These are phyloP conservation scores for Epsilonema sp. DNA, from an alignment of 2,888 invertebrate genomes.

Conservation along the genomic window DNA sequence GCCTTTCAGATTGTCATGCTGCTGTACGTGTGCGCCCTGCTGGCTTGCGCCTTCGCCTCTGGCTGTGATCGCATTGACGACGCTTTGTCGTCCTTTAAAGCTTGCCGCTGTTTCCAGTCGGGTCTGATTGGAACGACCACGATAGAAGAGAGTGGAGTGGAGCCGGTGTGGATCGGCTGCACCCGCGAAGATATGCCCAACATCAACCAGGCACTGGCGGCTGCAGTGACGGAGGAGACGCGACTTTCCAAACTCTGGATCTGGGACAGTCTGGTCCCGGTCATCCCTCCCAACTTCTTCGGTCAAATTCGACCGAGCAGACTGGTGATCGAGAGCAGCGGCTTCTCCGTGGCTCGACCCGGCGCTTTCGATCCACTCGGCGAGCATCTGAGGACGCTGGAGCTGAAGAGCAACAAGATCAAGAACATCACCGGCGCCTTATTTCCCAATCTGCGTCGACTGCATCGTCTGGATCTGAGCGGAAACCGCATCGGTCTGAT, in stretches of 20 bases:
- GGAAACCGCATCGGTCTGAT: not conserved
- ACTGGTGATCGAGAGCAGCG: constrained; percentile 7
- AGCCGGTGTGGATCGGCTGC: constrained; percentile 11
- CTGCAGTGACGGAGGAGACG: constrained; percentile 4
- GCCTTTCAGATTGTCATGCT: not conserved
- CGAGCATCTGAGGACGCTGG: constrained; percentile 11
- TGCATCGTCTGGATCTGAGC: constrained; percentile 17
- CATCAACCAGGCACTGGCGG: constrained; percentile 3
- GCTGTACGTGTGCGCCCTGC: not conserved
- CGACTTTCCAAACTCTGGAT: constrained; percentile 9
- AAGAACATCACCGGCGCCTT: constrained; percentile 13
- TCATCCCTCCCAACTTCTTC: constrained; percentile 4
- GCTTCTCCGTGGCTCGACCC: constrained; percentile 5
- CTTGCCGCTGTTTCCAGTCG: not conserved
- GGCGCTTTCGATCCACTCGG: constrained; percentile 14
- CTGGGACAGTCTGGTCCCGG: constrained; percentile 8
- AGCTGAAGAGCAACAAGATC: constrained; percentile 19
- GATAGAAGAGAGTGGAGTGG: constrained; percentile 3
- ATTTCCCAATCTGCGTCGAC: constrained; percentile 12
- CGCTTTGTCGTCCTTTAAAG: not conserved
- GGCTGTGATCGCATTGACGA: not conserved
- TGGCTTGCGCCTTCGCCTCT: not conserved
- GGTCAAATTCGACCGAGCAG: constrained; percentile 5
- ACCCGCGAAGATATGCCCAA: constrained; percentile 4
- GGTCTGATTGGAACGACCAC: constrained; percentile 2